Percentiles rank a stretch among this genome's conserved stretches.
These are phyloP conservation scores for Axinella damicornis DNA, from an alignment of 37 sponge, comb jelly and placozoan species.

Conservation along the genomic window DNA sequence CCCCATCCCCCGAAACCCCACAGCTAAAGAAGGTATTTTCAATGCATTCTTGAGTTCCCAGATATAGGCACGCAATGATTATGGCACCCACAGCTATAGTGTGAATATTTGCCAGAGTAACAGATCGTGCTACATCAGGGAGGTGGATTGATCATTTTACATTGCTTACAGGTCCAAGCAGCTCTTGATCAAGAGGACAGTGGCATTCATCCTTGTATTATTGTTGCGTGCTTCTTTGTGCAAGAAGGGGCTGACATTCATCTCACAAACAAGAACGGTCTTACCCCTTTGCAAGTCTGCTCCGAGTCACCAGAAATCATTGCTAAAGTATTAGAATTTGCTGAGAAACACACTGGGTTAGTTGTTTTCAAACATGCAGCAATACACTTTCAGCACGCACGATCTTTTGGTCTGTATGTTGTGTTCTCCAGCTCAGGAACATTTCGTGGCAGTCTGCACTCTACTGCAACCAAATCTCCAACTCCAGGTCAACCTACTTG, in stretches of 20 bases:
- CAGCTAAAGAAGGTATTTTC: constrained; percentile 1
- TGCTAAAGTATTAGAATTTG: background rate
- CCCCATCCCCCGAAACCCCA: background rate
- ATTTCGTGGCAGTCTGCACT: too few species aligned
- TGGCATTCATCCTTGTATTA: background rate
- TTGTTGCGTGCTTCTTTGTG: background rate
- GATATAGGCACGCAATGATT: background rate
- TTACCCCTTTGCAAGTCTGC: background rate
- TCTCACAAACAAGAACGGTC: background rate
- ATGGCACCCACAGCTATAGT: too few species aligned
- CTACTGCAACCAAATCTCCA: too few species aligned
- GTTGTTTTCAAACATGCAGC: background rate
- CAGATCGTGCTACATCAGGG: too few species aligned
- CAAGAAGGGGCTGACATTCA: constrained; percentile 1
- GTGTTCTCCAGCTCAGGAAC: too few species aligned
- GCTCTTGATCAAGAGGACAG: background rate
- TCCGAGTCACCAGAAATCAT: background rate
- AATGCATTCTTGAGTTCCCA: too few species aligned
- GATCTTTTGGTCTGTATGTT: too few species aligned
- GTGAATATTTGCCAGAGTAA: too few species aligned
- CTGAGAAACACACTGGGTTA: constrained; percentile 1
- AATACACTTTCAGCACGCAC: too few species aligned
- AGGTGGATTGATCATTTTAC: too few species aligned
- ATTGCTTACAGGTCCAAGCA: background rate
- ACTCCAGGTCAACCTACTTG: too few species aligned